Conservation (phyloP, 2,113 vertebrate species). For the Strix aluco region DNA sequence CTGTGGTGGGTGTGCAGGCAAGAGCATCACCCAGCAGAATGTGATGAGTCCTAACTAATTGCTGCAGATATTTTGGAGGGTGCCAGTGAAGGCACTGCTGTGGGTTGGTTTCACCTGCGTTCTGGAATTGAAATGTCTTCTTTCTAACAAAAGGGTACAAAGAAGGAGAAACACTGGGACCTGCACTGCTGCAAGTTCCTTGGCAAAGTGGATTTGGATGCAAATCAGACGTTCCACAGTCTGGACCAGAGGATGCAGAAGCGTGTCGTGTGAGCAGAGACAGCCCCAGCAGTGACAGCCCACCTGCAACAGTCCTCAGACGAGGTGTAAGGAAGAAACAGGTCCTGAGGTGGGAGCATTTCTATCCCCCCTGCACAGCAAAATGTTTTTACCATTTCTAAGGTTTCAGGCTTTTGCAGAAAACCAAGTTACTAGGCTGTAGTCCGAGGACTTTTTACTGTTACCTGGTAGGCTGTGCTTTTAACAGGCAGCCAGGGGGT, state of each 20-base stretch:
- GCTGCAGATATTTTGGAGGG: background rate
- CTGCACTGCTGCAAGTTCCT: background rate
- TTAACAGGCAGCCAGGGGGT: background rate
- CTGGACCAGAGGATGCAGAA: background rate
- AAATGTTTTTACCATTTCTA: background rate
- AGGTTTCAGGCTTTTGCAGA: background rate
- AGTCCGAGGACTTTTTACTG: background rate
- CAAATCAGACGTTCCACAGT: background rate
- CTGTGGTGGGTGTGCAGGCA: rapidly evolving
- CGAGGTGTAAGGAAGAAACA: background rate
- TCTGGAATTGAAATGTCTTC: background rate
- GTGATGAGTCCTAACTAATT: background rate
- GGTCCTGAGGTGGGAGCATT: background rate
- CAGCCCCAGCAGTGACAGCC: background rate
- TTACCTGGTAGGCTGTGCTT: background rate
- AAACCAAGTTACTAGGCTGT: background rate
- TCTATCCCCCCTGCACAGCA: background rate
- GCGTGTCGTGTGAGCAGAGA: background rate
- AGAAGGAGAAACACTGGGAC: background rate
- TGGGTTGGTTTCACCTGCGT: rapidly evolving
- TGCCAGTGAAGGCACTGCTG: background rate
- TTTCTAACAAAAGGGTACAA: background rate
- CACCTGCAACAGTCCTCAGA: background rate
- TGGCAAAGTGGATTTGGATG: background rate
- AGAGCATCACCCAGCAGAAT: background rate